A percentile compares a stretch with the other conserved stretches of the same genome.
These are phyloP conservation scores for Cebus imitator DNA, from an alignment of 2,113 vertebrate species.

Conservation along the genomic window DNA sequence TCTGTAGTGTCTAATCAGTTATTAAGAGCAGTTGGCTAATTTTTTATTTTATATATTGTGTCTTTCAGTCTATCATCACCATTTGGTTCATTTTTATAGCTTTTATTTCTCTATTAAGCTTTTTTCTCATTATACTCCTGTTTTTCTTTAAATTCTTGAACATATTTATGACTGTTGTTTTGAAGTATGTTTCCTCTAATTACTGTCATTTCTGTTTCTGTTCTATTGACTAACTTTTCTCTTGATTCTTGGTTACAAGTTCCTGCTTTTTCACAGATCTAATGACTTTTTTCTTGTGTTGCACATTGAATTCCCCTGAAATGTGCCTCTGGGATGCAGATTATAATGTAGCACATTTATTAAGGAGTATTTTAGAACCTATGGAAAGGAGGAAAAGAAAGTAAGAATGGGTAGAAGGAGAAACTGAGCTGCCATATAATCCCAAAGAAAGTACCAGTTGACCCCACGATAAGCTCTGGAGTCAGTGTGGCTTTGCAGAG, in stretches of 20 bases:
- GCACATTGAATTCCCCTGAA: not conserved
- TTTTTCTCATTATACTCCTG: not conserved
- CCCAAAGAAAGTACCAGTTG: not conserved
- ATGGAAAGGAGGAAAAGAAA: not conserved
- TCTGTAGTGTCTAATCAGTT: not conserved
- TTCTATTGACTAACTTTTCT: not conserved
- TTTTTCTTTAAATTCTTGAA: not conserved
- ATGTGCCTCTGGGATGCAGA: not conserved
- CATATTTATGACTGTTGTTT: not conserved
- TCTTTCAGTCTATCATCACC: not conserved
- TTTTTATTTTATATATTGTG: not conserved
- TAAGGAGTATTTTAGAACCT: not conserved
- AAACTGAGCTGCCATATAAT: not conserved
- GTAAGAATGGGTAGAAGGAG: not conserved
- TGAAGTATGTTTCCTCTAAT: not conserved
- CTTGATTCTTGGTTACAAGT: not conserved
- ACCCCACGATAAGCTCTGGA: not conserved
- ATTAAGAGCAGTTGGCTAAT: not conserved
- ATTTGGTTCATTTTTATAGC: not conserved
- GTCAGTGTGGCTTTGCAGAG: not conserved
- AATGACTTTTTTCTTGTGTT: not conserved
- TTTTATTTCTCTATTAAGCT: not conserved
- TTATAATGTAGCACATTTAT: not conserved
- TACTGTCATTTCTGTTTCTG: not conserved
- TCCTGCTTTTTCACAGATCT: not conserved